These are phyloP conservation scores for Empis stercorea DNA, from an alignment of 2,888 invertebrate species.

Conservation along the genomic window DNA sequence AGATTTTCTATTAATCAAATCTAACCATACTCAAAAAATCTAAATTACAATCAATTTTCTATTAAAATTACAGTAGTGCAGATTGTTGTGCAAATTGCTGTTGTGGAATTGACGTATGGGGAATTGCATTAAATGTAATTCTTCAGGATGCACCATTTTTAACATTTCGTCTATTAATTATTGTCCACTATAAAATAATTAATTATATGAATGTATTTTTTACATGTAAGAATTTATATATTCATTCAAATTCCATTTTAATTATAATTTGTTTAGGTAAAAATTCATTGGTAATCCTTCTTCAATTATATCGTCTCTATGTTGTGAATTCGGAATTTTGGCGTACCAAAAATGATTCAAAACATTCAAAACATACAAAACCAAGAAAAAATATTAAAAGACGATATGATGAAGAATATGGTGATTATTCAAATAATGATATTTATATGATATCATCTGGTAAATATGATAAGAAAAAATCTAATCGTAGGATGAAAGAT, in stretches of 20 bases:
- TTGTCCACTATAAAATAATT: slow-evolving; percentile 75
- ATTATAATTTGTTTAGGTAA: slow-evolving; percentile 42
- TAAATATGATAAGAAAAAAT: slow-evolving; percentile 25
- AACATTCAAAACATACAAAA: slow-evolving; percentile 19
- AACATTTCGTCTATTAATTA: slow-evolving; percentile 72
- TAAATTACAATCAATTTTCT: background rate
- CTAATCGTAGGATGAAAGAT: slow-evolving; percentile 20
- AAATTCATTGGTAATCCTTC: slow-evolving; percentile 72
- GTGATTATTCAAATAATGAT: slow-evolving; percentile 33
- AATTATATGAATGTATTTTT: slow-evolving; percentile 96
- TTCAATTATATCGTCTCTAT: slow-evolving; percentile 73
- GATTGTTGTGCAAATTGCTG: slow-evolving; percentile 50
- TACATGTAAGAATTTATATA: slow-evolving; percentile 66
- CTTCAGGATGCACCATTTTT: slow-evolving; percentile 81
- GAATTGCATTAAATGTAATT: slow-evolving; percentile 75
- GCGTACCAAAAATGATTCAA: slow-evolving; percentile 32
- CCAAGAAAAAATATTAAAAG: slow-evolving; percentile 21
- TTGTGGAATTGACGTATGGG: slow-evolving; percentile 80
- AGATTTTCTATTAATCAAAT: too few species aligned
- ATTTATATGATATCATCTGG: slow-evolving; percentile 42
- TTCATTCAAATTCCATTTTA: slow-evolving; percentile 37
- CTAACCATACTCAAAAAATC: background rate
- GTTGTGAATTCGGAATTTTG: slow-evolving; percentile 61
- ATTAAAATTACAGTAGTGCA: slow-evolving; percentile 16
- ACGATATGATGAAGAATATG: slow-evolving; percentile 25